Evolutionary conservation across 2,113 vertebrate genomes (phyloP), one percentile per base, ranked within the genome.

Genomic region (Hipposideros armiger): DNA sequence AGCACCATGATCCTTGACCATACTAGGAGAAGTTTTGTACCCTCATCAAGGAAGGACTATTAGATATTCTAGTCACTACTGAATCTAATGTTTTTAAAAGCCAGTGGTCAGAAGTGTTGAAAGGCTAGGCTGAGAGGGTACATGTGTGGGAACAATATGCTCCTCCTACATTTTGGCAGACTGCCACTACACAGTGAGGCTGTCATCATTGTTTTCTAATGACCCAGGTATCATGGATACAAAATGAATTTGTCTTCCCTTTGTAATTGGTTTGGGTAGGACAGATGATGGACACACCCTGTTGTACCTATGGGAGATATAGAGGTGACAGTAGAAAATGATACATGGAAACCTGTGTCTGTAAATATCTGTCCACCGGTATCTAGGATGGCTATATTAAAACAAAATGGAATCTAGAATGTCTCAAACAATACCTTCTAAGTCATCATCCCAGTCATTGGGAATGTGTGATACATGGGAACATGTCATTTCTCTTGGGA

Each of bases 401-500:
- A 58, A 70, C 56, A 13, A 64, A 36, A 28, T 67, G 28, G 50
- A 87, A 9, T 84, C 42, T 77, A 58, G 32, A 89, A 47, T 95
- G n/a, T 60, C 32, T 30, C 47, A 52, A 86, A 60, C 30, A 45
- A 80, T 66, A 86, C 5, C 15, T 78, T 85, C 47, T 86, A 82
- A 50, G 67, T 82, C 56, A 76, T 32, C 10, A 67, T 76, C 24
- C 58, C 40, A 32, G 15, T 67, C 66, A 78, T 15, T 92, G 30
- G 26, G 17, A 86, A 85, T 77, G 4, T 50, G 32, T 87, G 47
- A 11, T 47, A 69, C 52, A 54, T 56, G 24, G 28, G 19, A 64
- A 78, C 78, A 40, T 86, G 42, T 64, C 30, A n/a, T 93, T 92
- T 95, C 45, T 92, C 0, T 72, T 94, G 76, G 54, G 56, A 88